Conservation (phyloP, 2,888 invertebrate species). For the Serripes groenlandicus region DNA sequence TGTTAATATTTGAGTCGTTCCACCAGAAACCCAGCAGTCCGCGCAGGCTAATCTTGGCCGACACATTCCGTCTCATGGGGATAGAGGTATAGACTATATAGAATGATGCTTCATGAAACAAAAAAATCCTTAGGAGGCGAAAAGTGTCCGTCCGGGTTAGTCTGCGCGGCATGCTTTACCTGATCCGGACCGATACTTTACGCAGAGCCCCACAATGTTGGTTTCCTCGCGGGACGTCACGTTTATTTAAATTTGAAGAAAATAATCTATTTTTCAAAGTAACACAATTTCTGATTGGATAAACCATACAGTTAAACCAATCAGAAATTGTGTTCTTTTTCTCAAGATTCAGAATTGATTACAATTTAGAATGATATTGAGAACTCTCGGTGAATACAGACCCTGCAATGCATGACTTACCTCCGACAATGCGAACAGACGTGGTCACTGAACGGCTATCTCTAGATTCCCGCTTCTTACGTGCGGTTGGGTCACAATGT, state of each 20-base stretch:
- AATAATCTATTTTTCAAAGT: neutral
- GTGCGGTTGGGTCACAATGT: neutral
- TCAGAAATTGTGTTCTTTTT: neutral
- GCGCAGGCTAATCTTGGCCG: neutral
- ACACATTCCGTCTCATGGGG: neutral
- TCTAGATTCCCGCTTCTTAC: neutral
- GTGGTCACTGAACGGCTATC: neutral
- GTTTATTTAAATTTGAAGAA: neutral
- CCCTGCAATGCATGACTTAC: neutral
- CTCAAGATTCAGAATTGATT: too few relatives aligned
- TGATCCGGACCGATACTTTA: neutral
- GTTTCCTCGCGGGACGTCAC: neutral
- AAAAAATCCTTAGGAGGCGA: neutral
- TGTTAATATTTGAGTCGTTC: too few relatives aligned
- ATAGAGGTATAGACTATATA: neutral
- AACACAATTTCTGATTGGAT: neutral
- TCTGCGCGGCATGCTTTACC: neutral
- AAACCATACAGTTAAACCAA: neutral
- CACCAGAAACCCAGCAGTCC: neutral
- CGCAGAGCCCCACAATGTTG: neutral
- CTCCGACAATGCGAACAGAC: neutral
- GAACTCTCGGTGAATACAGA: neutral
- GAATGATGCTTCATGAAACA: neutral
- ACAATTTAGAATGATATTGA: too few relatives aligned
- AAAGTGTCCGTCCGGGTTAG: neutral